A percentile compares a stretch with the other conserved stretches of the same genome.
These are phyloP conservation scores for cattle (Bos taurus) DNA, from an alignment of 2,113 vertebrate species.

Conservation along the genomic window ARS-UCD2.0 NC_037348.1:64197001-64197500, in stretches of 20 bases:
- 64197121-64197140: slow-evolving; percentile 29
- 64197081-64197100: background rate
- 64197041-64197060: slow-evolving; percentile 47
- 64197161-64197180: slow-evolving; percentile 20
- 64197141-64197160: slow-evolving; percentile 34
- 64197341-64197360: background rate
- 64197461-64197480: background rate
- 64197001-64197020: background rate
- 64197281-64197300: background rate
- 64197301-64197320: background rate
- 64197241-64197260: background rate
- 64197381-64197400: slow-evolving; percentile 32
- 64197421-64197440: slow-evolving; percentile 54
- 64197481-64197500: slow-evolving; percentile 57
- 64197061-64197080: slow-evolving; percentile 18
- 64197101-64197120: background rate
- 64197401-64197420: slow-evolving; percentile 50
- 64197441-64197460: background rate
- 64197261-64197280: background rate
- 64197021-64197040: background rate
- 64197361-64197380: rapidly evolving
- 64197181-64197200: slow-evolving; percentile 46
- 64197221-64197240: background rate
- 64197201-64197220: background rate
- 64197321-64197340: background rate